Percentiles rank a stretch among this genome's conserved stretches.
These are phyloP conservation scores for Boleophthalmus pectinirostris DNA, from an alignment of 2,113 vertebrate species.

Conservation along the genomic window DNA sequence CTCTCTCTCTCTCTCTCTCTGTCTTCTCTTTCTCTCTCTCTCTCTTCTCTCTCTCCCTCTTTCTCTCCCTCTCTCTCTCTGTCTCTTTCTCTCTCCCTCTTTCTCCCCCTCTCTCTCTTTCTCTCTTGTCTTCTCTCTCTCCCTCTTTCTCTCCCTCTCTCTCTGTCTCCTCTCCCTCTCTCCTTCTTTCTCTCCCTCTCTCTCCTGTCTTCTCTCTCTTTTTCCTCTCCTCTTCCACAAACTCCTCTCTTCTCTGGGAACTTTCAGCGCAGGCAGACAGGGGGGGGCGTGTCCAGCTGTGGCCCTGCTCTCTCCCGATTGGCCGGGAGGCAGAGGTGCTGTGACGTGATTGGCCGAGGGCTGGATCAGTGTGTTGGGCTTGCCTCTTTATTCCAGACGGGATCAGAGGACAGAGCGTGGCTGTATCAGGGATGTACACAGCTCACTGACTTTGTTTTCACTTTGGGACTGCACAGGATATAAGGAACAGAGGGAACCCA, in stretches of 20 bases:
- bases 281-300: conserved; percentile 34
- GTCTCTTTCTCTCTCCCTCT: no score
- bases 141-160: not conserved
- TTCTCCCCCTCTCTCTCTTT: not conserved
- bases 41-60: no score
- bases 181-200: not conserved
- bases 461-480: conserved; percentile 12
- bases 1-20: no score
- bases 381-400: conserved; percentile 72
- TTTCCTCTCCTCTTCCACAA: not conserved
- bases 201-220: not conserved
- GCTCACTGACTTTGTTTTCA: conserved; percentile 66
- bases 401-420: conserved; percentile 62
- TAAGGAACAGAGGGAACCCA: conserved; percentile 24
- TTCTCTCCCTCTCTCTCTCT: no score
- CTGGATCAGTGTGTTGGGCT: conserved; percentile 60
- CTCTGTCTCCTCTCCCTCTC: not conserved
- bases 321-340: conserved; percentile 62
- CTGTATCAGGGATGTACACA: conserved; percentile 65
- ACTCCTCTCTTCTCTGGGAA: conserved; percentile 47
- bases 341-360: conserved; percentile 62
- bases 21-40: no score
- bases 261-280: conserved; percentile 39
- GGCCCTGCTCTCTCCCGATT: conserved; percentile 49
- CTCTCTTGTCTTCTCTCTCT: not conserved